Percentiles rank a stretch among this genome's conserved stretches.
Conservation (phyloP, 2,797 vertebrate species). For the Aldrovandia affinis region DNA sequence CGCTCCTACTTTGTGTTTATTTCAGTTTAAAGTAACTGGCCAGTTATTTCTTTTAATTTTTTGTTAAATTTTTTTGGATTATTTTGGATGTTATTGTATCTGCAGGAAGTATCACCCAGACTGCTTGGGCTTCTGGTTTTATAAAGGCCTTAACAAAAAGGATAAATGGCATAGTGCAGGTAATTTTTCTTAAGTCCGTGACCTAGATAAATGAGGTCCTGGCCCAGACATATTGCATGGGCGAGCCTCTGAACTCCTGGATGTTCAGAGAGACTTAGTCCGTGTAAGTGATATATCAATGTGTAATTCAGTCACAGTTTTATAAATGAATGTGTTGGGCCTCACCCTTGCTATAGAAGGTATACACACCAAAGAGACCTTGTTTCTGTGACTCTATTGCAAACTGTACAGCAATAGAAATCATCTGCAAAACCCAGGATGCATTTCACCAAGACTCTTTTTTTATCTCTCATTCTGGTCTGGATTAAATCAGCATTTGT, state of each 20-base stretch:
- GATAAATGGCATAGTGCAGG: not conserved
- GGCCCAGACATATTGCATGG: not conserved
- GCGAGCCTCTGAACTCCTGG: not conserved
- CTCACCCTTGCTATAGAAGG: not conserved
- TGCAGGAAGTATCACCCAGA: not conserved
- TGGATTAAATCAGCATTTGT: too few relatives aligned
- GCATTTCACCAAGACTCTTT: too few relatives aligned
- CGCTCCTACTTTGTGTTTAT: not conserved
- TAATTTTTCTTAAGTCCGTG: not conserved
- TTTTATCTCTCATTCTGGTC: too few relatives aligned
- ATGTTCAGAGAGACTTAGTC: not conserved
- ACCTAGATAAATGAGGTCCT: conserved; percentile 1
- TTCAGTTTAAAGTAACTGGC: not conserved
- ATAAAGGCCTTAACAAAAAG: not conserved
- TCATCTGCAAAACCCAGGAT: too few relatives aligned
- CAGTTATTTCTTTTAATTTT: not conserved
- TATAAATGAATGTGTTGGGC: not conserved
- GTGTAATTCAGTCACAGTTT: not conserved
- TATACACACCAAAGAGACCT: too few relatives aligned
- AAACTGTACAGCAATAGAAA: not conserved
- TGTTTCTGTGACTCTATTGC: not conserved
- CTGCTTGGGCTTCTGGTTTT: not conserved
- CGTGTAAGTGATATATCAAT: not conserved
- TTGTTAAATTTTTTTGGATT: not conserved
- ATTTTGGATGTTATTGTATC: not conserved